Base-by-base conservation (phyloP, 2,113 vertebrate genomes). In the Sphaerodactylus townsendi region DNA sequence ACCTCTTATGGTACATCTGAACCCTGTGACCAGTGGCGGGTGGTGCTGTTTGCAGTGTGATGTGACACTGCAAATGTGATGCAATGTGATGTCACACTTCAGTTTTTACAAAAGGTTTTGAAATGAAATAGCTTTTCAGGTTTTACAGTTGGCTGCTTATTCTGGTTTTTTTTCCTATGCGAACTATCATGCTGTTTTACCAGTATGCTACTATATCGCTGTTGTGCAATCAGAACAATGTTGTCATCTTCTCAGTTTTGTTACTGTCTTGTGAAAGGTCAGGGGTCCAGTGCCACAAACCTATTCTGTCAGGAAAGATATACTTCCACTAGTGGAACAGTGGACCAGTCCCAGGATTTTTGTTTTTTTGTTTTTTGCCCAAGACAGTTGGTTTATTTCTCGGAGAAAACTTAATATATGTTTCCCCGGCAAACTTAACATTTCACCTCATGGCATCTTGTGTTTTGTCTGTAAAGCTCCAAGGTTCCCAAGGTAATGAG, bases 401-500 rank as follows among this genome's bases (percentile, higher is more conserved):
- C n/a, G 50, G 14, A 6, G 30, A 68, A 9, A 44, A 46, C 35
- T 39, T 15, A 1, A 21, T 37, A 8, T 8, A 35, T 41, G 14
- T 81, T 81, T 28, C 1, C 5, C 14, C 39, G n/a, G 21, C 35
- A 23, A 33, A 35, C 3, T 25, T 59, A 44, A 28, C 19, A 23
- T 70, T 68, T 19, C 23, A 30, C 14, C 46, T 62, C 11, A 17
- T 46, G 25, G 25, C 10, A 30, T 71, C 30, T 78, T 69, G 37
- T 82, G 13, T 71, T 87, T 8, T 94, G 44, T 89, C 30, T 92
- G 87, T 96, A 10, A 91, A 99, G 99, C 95, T 99, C 53, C 98
- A 98, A 91, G 96, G 95, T 39, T 97, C 97, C 4, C 91, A 97
- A 81, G 98, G 97, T 72, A 96, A 92, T 1, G 96, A 98, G 53